Evolutionary conservation across 1,140 invertebrate species (phyloP), one percentile per base, ranked within the genome.

Genomic region (Aethina tumida): DNA sequence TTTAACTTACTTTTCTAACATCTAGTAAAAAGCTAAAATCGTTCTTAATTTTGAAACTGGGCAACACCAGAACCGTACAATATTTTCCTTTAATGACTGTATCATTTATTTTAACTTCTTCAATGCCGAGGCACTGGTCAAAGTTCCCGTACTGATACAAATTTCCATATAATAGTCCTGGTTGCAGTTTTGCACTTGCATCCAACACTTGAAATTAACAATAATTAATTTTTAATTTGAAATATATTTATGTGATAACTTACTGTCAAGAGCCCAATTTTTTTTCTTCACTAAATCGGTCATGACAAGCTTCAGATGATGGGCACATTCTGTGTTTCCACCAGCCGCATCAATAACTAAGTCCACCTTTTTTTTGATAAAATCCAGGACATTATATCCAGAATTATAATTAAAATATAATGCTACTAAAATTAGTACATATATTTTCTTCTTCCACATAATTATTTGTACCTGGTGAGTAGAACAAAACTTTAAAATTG

Each of bases 161-260:
- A 26, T 42, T 46, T 10, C 39, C 39, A 14, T 13, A 20, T 6
- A 46, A 14, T 5, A 42, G 12, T 13, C 44, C 44, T 4, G 35
- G 21, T 31, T 42, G 28, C 5, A 41, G 18, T 35, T 46, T 46
- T n/a, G 31, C 35, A 24, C 39, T 37, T 14, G 44, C 34, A 35
- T 46, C 44, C 9, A 41, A 14, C 44, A 46, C 44, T 46, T 16
- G n/a, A 41, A 36, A 5, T 7, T n/a, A n/a, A n/a, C n/a, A n/a
- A n/a, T n/a, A n/a, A n/a, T n/a, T n/a, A n/a, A n/a, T n/a, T n/a
- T n/a, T n/a, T n/a, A n/a, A n/a, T n/a, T n/a, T n/a, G n/a, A n/a
- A n/a, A n/a, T n/a, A n/a, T n/a, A n/a, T n/a, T n/a, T n/a, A n/a
- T n/a, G n/a, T n/a, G n/a, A n/a, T n/a, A n/a, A 35, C 33, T 35